These are phyloP conservation scores for Drosophila stalkeri DNA, from an alignment of 2,888 invertebrate species.

Conservation along the genomic window DNA sequence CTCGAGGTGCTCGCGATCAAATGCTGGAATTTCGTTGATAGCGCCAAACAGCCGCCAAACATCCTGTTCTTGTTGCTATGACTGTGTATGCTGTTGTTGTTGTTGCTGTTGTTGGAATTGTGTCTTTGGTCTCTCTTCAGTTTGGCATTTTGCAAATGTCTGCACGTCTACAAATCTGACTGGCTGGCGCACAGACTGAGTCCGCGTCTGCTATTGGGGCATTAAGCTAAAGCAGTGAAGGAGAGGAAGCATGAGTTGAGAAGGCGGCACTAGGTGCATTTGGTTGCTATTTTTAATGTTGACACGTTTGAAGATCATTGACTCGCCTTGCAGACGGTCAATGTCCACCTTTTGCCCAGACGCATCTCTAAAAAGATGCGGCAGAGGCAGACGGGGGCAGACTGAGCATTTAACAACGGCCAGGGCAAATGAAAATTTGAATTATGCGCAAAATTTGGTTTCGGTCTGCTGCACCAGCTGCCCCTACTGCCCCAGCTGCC, in stretches of 20 bases:
- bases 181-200: conserved; percentile 43
- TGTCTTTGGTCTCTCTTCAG: conserved; percentile 70
- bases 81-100: conserved; percentile 41
- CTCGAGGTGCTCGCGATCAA: conserved; percentile 61
- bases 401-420: conserved; percentile 30
- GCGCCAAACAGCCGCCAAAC: conserved; percentile 68
- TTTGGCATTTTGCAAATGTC: conserved; percentile 78
- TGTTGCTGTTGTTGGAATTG: conserved; percentile 52
- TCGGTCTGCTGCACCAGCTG: conserved; percentile 42
- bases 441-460: conserved; percentile 67
- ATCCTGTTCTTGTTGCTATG: conserved; percentile 65
- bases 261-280: conserved; percentile 53
- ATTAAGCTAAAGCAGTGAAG: neutral
- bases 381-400: neutral
- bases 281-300: conserved; percentile 78
- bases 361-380: conserved; percentile 29
- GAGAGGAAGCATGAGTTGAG: neutral
- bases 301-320: conserved; percentile 81
- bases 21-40: conserved; percentile 78
- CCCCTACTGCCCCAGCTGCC: neutral
- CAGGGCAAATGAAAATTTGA: conserved; percentile 59
- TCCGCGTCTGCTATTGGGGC: conserved; percentile 26
- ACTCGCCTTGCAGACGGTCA: conserved; percentile 74
- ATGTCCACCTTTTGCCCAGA: conserved; percentile 68
- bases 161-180: conserved; percentile 76